Evolutionary conservation across 2,113 vertebrate species (phyloP).

Genomic region (Sebastes fasciatus): DNA sequence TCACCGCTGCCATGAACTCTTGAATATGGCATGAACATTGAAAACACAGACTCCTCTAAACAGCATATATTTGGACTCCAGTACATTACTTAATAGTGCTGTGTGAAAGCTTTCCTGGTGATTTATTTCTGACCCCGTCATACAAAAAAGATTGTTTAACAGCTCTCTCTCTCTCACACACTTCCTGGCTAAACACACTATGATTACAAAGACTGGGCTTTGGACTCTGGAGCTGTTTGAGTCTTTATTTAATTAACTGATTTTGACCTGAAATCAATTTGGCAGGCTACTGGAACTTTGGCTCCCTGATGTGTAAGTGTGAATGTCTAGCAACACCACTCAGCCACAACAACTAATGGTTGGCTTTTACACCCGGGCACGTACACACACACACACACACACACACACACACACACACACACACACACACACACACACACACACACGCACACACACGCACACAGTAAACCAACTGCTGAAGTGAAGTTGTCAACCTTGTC

Average conservation of each 20-base stretch:
- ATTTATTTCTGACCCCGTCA: constrained; percentile 20
- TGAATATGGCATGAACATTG: too few species aligned
- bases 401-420: constrained; percentile 18
- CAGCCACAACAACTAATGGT: constrained; percentile 53
- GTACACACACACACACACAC: constrained; percentile 1
- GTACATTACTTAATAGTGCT: not conserved
- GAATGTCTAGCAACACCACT: constrained; percentile 36
- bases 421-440: constrained; percentile 20
- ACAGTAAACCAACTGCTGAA: constrained; percentile 50
- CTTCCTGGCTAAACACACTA: constrained; percentile 20
- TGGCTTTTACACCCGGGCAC: constrained; percentile 33
- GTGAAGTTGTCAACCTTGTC: constrained; percentile 61
- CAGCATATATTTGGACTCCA: constrained; percentile 2
- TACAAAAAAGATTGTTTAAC: constrained; percentile 20
- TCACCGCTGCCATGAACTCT: not conserved
- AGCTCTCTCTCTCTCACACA: not conserved
- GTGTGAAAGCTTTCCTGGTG: not conserved
- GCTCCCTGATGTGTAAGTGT: constrained; percentile 44
- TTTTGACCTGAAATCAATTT: constrained; percentile 68
- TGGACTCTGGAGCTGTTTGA: constrained; percentile 34
- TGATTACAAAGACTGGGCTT: constrained; percentile 29
- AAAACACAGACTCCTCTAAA: not conserved
- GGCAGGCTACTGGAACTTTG: constrained; percentile 38
- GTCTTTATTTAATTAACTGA: constrained; percentile 64
- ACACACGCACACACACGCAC: constrained; percentile 17